Percentiles rank a stretch among this genome's conserved stretches.
phyloP scores from a whole-genome alignment of 2,888 invertebrate species.

The Girardia tigrina region DNA sequence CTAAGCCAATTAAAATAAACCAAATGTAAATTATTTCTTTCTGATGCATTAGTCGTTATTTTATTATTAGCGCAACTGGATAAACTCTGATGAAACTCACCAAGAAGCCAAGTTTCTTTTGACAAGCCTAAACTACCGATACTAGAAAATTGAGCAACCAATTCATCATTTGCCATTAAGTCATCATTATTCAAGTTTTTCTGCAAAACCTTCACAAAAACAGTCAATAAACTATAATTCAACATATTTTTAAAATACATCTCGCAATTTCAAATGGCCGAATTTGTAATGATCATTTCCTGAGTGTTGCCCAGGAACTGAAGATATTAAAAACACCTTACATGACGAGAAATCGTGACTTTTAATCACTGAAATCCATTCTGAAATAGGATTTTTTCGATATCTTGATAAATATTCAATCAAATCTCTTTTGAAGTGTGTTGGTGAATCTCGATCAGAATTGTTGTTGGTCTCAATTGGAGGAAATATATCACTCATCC shows the following conservation, averaged over 20 bases:
- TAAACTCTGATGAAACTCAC: slow-evolving; percentile 60
- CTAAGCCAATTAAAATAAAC: neutral
- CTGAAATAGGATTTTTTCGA: neutral
- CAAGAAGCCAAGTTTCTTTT: slow-evolving; percentile 60
- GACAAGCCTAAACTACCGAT: slow-evolving; percentile 68
- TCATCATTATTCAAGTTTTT: neutral
- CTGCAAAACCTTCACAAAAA: neutral
- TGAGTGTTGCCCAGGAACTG: neutral
- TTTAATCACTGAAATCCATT: neutral
- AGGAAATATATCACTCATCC: slow-evolving; percentile 28
- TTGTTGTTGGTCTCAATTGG: neutral
- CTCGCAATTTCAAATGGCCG: slow-evolving; percentile 17
- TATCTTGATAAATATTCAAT: slow-evolving; percentile 4
- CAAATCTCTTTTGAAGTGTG: slow-evolving; percentile 3
- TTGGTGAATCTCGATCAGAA: neutral
- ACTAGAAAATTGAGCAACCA: slow-evolving; percentile 76
- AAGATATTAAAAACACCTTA: slow-evolving; percentile 13
- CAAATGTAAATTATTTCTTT: neutral
- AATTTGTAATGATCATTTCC: neutral
- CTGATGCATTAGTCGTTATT: neutral
- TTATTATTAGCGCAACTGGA: neutral
- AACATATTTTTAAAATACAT: neutral
- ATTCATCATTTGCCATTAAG: neutral
- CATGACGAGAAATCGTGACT: slow-evolving; percentile 21
- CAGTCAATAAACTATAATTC: neutral